A percentile compares a stretch with the other conserved stretches of the same genome.
Evolutionary conservation across 1,140 invertebrate genomes (phyloP).

Genomic region (Heliconius eleuchia): DNA sequence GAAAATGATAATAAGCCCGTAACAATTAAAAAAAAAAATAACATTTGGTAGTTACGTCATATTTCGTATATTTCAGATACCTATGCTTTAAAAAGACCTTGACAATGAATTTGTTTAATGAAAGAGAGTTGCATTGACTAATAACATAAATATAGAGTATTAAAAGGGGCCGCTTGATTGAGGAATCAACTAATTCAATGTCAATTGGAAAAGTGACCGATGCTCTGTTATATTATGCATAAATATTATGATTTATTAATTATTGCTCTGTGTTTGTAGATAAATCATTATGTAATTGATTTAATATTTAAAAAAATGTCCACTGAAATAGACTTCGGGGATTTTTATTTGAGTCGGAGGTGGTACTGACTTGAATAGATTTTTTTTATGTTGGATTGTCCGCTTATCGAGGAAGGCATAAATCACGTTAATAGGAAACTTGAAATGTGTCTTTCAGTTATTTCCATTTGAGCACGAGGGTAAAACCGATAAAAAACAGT

Average conservation of each 20-base stretch:
- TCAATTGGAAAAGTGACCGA: slow-evolving; percentile 61
- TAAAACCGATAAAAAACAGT: too few relatives aligned
- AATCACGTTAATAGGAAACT: too few relatives aligned
- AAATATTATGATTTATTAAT: slow-evolving; percentile 3
- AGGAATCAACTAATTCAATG: slow-evolving; percentile 73
- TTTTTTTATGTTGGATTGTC: too few relatives aligned
- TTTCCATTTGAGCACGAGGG: too few relatives aligned
- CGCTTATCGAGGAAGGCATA: too few relatives aligned
- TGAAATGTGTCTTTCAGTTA: too few relatives aligned
- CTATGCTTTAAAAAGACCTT: slow-evolving; percentile 32
- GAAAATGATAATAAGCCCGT: background rate
- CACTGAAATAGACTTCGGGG: too few relatives aligned
- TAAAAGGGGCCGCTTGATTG: slow-evolving; percentile 67
- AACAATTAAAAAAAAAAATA: background rate
- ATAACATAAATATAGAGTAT: slow-evolving; percentile 60
- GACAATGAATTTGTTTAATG: slow-evolving; percentile 37
- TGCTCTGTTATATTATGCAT: slow-evolving; percentile 10
- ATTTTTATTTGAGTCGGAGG: too few relatives aligned
- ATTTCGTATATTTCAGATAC: background rate
- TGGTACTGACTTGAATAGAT: too few relatives aligned
- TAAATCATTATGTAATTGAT: too few relatives aligned
- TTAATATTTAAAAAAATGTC: too few relatives aligned
- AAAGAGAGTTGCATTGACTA: slow-evolving; percentile 39
- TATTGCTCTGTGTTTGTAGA: too few relatives aligned
- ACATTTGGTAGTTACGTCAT: background rate